Percentiles rank a stretch among this genome's conserved stretches.
phyloP scores from a whole-genome alignment of 2,113 vertebrate species.

The Mus spicilegus region DNA sequence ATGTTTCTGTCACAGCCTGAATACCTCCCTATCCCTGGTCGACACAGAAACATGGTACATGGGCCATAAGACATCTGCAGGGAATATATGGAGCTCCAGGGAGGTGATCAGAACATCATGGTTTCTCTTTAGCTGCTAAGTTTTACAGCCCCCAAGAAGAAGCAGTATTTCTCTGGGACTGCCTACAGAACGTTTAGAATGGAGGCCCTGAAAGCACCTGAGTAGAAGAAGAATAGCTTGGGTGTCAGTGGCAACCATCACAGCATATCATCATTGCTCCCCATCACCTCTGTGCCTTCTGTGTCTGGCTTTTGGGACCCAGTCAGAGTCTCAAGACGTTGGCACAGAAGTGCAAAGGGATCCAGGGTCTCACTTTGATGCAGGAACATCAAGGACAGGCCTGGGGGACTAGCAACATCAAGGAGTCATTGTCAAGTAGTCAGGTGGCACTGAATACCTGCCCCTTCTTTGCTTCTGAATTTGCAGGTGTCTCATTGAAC shows the following conservation, averaged over 20 bases:
- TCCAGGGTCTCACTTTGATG: neutral
- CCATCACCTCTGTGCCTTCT: neutral
- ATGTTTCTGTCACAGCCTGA: neutral
- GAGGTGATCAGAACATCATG: neutral
- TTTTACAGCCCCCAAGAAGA: neutral
- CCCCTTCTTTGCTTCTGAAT: neutral
- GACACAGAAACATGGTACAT: neutral
- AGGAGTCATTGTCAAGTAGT: neutral
- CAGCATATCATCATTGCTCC: fast-evolving
- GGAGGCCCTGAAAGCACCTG: neutral
- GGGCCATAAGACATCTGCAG: neutral
- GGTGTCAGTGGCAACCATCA: neutral
- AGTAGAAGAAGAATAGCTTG: neutral
- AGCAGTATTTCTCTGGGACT: neutral
- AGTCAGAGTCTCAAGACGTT: neutral
- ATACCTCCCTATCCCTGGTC: fast-evolving
- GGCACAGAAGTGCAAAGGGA: neutral
- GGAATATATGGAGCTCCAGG: neutral
- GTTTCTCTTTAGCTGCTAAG: neutral
- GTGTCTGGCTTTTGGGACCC: neutral
- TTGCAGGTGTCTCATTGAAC: neutral
- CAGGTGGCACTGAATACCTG: neutral
- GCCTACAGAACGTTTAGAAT: neutral
- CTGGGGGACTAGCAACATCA: neutral
- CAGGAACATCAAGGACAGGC: neutral